These are phyloP conservation scores for Prostheceraeus crozeri DNA, from an alignment of 2,888 invertebrate genomes.

Conservation along the genomic window DNA sequence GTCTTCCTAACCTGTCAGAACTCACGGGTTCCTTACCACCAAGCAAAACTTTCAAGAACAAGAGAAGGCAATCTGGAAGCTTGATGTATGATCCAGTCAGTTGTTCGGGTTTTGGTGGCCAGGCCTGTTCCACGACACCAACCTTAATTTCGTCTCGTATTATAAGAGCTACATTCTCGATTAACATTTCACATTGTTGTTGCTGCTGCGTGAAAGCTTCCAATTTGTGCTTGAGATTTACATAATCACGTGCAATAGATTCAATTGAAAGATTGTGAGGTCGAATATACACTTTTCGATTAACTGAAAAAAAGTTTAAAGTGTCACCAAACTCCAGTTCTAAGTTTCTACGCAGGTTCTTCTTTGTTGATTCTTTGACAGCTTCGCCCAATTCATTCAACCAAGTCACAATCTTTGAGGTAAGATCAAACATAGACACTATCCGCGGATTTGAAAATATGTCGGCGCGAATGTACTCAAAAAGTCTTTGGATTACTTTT, in stretches of 20 bases:
- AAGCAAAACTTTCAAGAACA: constrained; percentile 1
- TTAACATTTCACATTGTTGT: background rate
- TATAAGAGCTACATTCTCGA: background rate
- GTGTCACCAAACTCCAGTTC: no score
- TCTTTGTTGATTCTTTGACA: constrained; percentile 1
- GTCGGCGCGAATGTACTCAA: constrained; percentile 17
- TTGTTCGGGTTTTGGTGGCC: constrained; percentile 1
- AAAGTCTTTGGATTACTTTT: constrained; percentile 9
- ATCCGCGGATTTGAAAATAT: constrained; percentile 19
- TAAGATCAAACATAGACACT: constrained; percentile 20
- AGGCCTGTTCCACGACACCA: constrained; percentile 1
- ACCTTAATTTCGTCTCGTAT: background rate
- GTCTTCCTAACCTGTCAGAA: background rate
- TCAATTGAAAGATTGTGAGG: no score
- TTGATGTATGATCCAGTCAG: constrained; percentile 3
- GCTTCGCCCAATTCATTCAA: constrained; percentile 4
- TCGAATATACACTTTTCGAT: no score
- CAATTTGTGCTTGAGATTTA: no score
- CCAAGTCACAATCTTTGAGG: constrained; percentile 3
- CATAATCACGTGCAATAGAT: no score
- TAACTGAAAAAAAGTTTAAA: no score
- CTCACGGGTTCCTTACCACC: background rate
- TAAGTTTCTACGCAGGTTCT: no score
- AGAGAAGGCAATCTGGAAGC: constrained; percentile 8
- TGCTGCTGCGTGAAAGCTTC: constrained; percentile 2